Percentiles rank a stretch among this genome's conserved stretches.
Evolutionary conservation across 2,113 vertebrate species (phyloP).

Genomic region (Oncorhynchus clarkii): DNA sequence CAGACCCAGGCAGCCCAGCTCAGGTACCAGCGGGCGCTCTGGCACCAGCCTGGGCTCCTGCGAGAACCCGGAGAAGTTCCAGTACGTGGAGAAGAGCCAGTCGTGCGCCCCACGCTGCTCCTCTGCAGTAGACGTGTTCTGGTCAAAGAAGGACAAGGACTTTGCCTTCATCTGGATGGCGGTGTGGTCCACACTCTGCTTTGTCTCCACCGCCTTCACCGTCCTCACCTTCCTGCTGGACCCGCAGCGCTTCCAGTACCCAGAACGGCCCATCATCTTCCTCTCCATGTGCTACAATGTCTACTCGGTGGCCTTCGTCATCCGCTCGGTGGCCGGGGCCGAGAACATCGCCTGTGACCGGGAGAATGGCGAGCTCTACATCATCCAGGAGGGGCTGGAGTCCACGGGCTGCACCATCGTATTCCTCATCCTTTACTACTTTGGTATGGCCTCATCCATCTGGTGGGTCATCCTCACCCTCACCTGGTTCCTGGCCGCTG

Average conservation of each 20-base stretch:
- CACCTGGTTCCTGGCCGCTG: conserved; percentile 75
- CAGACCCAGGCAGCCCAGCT: conserved; percentile 63
- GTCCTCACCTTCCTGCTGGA: conserved; percentile 87
- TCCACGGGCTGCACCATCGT: conserved; percentile 85
- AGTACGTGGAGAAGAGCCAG: conserved; percentile 81
- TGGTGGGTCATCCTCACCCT: conserved; percentile 61
- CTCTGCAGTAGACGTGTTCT: conserved; percentile 81
- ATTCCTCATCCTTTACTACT: conserved; percentile 87
- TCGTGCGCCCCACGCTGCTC: conserved; percentile 80
- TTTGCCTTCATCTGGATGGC: conserved; percentile 87
- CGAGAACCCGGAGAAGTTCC: conserved; percentile 81
- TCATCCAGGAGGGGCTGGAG: conserved; percentile 86
- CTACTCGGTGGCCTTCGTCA: conserved; percentile 85
- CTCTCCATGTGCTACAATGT: conserved; percentile 89
- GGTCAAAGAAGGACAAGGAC: conserved; percentile 84
- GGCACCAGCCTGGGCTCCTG: conserved; percentile 63
- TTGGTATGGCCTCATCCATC: conserved; percentile 66
- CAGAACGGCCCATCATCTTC: conserved; percentile 87
- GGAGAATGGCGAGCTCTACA: conserved; percentile 79
- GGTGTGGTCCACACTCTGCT: conserved; percentile 84
- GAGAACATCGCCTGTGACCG: conserved; percentile 85
- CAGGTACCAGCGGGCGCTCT: conserved; percentile 28
- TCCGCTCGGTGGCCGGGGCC: conserved; percentile 79
- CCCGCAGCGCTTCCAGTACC: conserved; percentile 87
- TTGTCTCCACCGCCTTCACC: conserved; percentile 85